Conservation (phyloP, 2,888 invertebrate species). For the Alitta virens region DNA sequence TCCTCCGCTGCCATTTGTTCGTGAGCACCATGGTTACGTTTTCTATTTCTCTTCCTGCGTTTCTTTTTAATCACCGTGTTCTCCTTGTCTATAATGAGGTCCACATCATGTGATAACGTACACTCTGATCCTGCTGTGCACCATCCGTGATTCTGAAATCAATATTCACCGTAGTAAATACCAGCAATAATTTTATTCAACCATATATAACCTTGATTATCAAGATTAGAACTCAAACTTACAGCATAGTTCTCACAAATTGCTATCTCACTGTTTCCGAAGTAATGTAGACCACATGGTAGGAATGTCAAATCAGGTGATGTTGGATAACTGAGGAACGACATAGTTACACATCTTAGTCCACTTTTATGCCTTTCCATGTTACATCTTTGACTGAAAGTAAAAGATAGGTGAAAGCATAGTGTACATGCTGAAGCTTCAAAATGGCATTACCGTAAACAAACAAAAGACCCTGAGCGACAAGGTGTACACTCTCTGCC, state of each 20-base stretch:
- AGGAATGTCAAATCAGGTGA: slow-evolving; percentile 31
- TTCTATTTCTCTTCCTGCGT: slow-evolving; percentile 32
- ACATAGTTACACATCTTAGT: slow-evolving; percentile 25
- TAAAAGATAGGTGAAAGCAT: neutral
- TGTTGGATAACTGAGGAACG: slow-evolving; percentile 34
- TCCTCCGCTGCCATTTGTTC: slow-evolving; percentile 18
- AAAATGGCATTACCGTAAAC: no score
- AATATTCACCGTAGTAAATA: neutral
- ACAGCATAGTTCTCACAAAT: slow-evolving; percentile 42
- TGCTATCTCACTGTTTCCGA: slow-evolving; percentile 18
- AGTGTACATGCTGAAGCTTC: neutral
- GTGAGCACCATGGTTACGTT: slow-evolving; percentile 18
- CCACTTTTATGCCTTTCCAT: slow-evolving; percentile 7
- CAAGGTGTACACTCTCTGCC: no score
- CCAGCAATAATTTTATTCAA: no score
- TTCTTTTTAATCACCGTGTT: slow-evolving; percentile 24
- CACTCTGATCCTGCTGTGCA: slow-evolving; percentile 47
- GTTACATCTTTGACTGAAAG: slow-evolving; percentile 41
- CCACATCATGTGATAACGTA: slow-evolving; percentile 54
- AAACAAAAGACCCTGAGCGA: no score
- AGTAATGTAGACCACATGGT: slow-evolving; percentile 31
- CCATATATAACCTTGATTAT: neutral
- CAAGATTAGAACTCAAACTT: slow-evolving; percentile 22
- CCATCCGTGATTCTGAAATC: slow-evolving; percentile 55
- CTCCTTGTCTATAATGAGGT: slow-evolving; percentile 51